These are phyloP conservation scores for Chrysolina haemoptera DNA, from an alignment of 2,888 invertebrate genomes.

Conservation along the genomic window DNA sequence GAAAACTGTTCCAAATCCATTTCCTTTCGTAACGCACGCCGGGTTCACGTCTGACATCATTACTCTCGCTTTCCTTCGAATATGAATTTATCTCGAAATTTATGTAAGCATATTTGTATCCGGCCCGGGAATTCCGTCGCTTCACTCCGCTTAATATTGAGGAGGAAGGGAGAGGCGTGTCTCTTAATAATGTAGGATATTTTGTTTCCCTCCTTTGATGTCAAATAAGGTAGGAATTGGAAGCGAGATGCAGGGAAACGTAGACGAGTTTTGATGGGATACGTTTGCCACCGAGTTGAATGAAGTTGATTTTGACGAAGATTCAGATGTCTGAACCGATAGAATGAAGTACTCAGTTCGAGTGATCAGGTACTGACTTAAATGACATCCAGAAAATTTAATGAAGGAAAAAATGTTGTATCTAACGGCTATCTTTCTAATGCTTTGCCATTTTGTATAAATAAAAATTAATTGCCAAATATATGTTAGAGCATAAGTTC, in stretches of 20 bases:
- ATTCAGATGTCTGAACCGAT: no score
- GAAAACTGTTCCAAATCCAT: conserved; percentile 11
- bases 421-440: no score
- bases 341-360: no score
- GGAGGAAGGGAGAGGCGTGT: conserved; percentile 1
- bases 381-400: no score
- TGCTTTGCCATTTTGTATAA: no score
- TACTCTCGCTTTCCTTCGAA: conserved; percentile 27
- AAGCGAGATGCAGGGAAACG: background rate
- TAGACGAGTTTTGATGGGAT: background rate
- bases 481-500: no score
- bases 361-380: no score
- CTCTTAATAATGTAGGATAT: conserved; percentile 21
- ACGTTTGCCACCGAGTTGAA: background rate
- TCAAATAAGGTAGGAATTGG: conserved; percentile 5
- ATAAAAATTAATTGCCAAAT: no score
- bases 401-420: no score
- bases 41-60: conserved; percentile 25
- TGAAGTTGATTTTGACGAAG: background rate
- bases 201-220: background rate
- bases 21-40: conserved; percentile 22
- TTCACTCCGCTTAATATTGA: conserved; percentile 1
- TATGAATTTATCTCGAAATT: conserved; percentile 24
- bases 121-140: conserved; percentile 5
- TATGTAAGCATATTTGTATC: conserved; percentile 19